Conservation (phyloP, 2,113 vertebrate genomes). For the Synchiropus splendidus region DNA sequence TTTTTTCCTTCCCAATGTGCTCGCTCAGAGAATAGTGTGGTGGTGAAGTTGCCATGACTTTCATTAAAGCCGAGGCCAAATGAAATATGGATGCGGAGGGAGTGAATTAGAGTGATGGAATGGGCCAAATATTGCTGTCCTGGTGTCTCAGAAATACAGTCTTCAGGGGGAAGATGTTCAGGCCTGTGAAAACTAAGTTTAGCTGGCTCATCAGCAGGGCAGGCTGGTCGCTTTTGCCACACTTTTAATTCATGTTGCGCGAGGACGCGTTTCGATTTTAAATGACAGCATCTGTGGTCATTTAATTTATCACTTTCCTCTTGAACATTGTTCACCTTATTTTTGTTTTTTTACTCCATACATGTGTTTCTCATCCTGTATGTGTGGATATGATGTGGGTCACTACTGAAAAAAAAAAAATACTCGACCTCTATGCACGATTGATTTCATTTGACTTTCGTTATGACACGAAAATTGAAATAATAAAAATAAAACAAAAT, state of each 20-base stretch:
- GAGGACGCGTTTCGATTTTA: neutral
- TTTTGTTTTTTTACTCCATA: too few species aligned
- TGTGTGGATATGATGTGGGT: too few species aligned
- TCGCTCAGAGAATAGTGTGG: constrained; percentile 54
- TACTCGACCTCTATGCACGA: too few species aligned
- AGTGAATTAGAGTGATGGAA: constrained; percentile 72
- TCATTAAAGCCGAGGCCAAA: constrained; percentile 67
- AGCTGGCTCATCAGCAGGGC: constrained; percentile 49
- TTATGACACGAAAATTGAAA: too few species aligned
- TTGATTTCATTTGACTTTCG: too few species aligned
- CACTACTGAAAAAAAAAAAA: too few species aligned
- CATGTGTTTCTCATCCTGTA: too few species aligned
- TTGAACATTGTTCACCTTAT: too few species aligned
- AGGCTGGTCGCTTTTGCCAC: constrained; percentile 38
- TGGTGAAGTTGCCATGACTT: constrained; percentile 66
- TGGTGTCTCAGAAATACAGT: constrained; percentile 60
- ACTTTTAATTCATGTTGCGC: constrained; percentile 37
- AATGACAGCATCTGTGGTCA: too few species aligned
- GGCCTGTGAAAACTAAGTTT: constrained; percentile 49
- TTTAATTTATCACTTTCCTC: too few species aligned
- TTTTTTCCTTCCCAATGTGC: constrained; percentile 45
- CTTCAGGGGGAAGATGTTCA: constrained; percentile 56
- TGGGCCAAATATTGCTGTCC: constrained; percentile 61
- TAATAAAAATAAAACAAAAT: too few species aligned
- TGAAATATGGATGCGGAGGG: constrained; percentile 72